A percentile compares a stretch with the other conserved stretches of the same genome.
Evolutionary conservation across 2,797 vertebrate genomes (phyloP).

Genomic region (Typhlichthys eigenmanni): DNA sequence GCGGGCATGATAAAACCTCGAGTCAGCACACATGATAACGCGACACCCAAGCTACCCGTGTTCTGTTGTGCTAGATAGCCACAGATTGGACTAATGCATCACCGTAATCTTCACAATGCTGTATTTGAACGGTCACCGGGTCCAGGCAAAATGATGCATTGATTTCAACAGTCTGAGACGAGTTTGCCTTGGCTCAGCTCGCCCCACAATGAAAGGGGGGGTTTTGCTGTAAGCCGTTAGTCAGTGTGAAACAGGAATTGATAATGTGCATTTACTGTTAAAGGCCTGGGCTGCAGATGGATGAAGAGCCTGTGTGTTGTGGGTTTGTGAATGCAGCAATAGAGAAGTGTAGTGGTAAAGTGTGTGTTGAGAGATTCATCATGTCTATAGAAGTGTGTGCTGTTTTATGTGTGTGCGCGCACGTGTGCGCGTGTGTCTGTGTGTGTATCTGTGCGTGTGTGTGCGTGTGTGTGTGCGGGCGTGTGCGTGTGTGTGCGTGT

Average conservation of each 20-base stretch:
- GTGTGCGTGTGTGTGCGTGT: neutral
- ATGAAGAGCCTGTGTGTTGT: constrained; percentile 25
- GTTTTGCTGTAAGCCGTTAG: constrained; percentile 35
- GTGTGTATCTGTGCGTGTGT: neutral
- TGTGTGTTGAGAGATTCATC: constrained; percentile 35
- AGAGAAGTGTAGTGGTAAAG: neutral
- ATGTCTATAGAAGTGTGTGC: constrained; percentile 38
- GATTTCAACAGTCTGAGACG: constrained; percentile 44
- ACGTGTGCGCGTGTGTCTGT: constrained; percentile 18
- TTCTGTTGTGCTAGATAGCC: constrained; percentile 65
- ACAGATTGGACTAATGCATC: constrained; percentile 65
- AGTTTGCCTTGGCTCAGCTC: constrained; percentile 42
- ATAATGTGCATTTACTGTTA: constrained; percentile 28
- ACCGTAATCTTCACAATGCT: constrained; percentile 55
- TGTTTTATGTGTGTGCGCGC: constrained; percentile 55
- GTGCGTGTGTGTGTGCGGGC: constrained; percentile 15
- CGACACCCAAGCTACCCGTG: constrained; percentile 63
- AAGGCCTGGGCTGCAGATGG: constrained; percentile 31
- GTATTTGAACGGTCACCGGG: constrained; percentile 38
- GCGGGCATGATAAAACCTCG: constrained; percentile 50
- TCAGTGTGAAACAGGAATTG: constrained; percentile 19
- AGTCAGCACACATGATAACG: constrained; percentile 53
- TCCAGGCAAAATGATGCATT: constrained; percentile 46
- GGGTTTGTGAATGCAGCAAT: neutral
- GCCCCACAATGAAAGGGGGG: constrained; percentile 26